Percentiles rank a stretch among this genome's conserved stretches.
Evolutionary conservation across 2,113 vertebrate species (phyloP).

Genomic region (Sciurus niger): DNA sequence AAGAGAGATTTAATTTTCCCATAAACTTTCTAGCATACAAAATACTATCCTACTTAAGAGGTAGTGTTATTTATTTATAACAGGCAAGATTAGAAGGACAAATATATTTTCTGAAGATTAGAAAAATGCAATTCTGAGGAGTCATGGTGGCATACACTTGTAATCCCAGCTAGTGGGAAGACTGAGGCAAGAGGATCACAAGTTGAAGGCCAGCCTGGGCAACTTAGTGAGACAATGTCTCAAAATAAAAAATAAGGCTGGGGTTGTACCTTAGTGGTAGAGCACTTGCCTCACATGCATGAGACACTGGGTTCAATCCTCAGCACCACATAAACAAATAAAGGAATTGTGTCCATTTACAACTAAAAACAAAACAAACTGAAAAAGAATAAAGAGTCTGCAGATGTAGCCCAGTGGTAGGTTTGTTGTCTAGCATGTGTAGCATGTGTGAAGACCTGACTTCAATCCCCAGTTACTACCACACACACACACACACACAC

Average conservation of each 20-base stretch:
- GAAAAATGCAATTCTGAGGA: neutral
- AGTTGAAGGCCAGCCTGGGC: neutral
- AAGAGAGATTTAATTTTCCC: constrained; percentile 37
- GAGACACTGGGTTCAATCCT: too few relatives aligned
- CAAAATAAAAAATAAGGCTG: neutral
- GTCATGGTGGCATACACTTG: neutral
- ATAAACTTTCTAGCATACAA: constrained; percentile 45
- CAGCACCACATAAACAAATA: neutral
- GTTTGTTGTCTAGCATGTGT: too few relatives aligned
- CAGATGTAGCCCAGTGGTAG: too few relatives aligned
- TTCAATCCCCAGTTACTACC: too few relatives aligned
- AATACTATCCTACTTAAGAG: constrained; percentile 2
- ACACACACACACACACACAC: too few relatives aligned
- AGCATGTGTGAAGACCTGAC: too few relatives aligned
- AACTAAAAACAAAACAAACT: too few relatives aligned
- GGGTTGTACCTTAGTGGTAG: neutral
- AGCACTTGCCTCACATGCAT: neutral
- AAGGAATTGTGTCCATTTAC: too few relatives aligned
- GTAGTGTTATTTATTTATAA: neutral
- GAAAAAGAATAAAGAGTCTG: too few relatives aligned
- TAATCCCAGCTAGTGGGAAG: neutral
- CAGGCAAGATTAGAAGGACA: constrained; percentile 37
- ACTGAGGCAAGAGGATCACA: neutral
- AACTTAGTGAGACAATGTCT: neutral
- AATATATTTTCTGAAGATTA: constrained; percentile 58